Percentiles rank a stretch among this genome's conserved stretches.
Conservation (phyloP, 2,797 vertebrate species). For the Eospalax fontanierii region DNA sequence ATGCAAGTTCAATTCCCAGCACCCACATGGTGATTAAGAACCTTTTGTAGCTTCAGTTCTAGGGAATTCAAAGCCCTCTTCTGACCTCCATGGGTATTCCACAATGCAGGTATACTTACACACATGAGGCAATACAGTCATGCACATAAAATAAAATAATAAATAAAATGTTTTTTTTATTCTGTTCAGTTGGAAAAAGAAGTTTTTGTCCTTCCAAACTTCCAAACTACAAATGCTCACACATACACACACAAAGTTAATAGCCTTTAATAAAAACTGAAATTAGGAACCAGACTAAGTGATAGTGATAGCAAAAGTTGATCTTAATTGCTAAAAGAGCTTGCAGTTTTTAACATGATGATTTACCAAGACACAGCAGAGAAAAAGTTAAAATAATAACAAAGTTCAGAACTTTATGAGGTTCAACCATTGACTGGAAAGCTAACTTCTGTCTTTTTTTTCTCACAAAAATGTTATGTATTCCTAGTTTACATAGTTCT, state of each 20-base stretch:
- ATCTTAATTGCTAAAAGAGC: background rate
- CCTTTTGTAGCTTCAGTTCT: no score
- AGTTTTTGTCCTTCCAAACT: background rate
- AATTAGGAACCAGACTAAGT: background rate
- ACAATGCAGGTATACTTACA: no score
- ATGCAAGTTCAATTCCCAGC: no score
- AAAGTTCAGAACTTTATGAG: background rate
- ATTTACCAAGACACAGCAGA: slow-evolving; percentile 6
- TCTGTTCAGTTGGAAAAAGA: background rate
- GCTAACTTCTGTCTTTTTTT: background rate
- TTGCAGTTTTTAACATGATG: slow-evolving; percentile 11
- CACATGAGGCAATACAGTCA: no score
- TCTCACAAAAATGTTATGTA: background rate
- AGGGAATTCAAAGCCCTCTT: no score
- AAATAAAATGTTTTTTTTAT: background rate
- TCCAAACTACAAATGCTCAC: background rate
- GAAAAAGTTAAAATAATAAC: slow-evolving; percentile 67
- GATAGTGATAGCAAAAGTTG: background rate
- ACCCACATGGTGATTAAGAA: no score
- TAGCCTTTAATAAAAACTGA: slow-evolving; percentile 51
- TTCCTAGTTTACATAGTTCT: background rate
- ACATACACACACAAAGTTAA: background rate
- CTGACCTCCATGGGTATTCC: no score
- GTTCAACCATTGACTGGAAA: slow-evolving; percentile 44
- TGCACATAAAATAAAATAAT: no score